Conservation (phyloP, 2,888 invertebrate species). For the Euproctis similis region DNA sequence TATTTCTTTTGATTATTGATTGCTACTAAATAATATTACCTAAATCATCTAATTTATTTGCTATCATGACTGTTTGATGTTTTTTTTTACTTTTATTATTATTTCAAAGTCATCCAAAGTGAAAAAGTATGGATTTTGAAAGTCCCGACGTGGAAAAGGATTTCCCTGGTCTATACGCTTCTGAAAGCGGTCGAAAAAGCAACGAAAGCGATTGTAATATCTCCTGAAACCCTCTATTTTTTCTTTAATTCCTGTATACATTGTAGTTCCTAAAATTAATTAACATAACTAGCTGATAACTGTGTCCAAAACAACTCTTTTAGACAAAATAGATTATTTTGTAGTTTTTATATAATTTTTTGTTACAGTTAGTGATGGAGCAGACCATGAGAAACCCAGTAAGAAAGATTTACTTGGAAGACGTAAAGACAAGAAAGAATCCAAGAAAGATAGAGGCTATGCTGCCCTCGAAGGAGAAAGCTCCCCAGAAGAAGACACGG, state of each 20-base stretch:
- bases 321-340: background rate
- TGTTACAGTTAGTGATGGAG: conserved; percentile 85
- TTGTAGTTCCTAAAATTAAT: too few relatives aligned
- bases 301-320: background rate
- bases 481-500: conserved; percentile 91
- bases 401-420: conserved; percentile 88
- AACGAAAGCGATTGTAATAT: conserved; percentile 90
- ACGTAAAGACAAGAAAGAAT: conserved; percentile 88
- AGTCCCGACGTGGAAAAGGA: conserved; percentile 94
- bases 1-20: too few relatives aligned
- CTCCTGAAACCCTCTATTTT: too few relatives aligned
- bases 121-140: conserved; percentile 86
- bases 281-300: too few relatives aligned
- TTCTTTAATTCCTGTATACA: too few relatives aligned
- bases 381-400: conserved; percentile 84
- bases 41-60: too few relatives aligned
- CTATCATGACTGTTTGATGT: too few relatives aligned
- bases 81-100: too few relatives aligned
- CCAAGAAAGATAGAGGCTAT: conserved; percentile 89
- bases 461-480: conserved; percentile 95
- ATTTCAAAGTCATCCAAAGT: too few relatives aligned
- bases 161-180: conserved; percentile 91
- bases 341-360: background rate
- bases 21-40: too few relatives aligned
- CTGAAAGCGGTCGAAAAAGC: conserved; percentile 84